phyloP scores from a whole-genome alignment of 2,888 invertebrate species.

The Digitonthophagus gazella region DNA sequence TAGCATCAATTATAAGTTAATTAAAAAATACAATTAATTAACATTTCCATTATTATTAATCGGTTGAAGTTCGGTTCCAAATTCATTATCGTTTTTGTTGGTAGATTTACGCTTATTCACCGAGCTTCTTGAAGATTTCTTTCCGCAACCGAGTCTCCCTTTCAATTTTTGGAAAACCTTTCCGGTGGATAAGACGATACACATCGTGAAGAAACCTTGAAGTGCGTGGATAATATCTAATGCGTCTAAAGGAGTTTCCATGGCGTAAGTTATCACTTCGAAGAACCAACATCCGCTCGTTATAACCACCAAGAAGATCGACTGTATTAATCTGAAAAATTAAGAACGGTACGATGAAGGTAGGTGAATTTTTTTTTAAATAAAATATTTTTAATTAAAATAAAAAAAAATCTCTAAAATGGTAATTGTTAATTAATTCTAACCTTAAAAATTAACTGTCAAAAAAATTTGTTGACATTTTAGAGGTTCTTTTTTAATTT shows the following conservation, averaged over 20 bases:
- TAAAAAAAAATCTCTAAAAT: no score
- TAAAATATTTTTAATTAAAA: no score
- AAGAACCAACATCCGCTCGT: conserved; percentile 50
- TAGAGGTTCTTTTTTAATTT: no score
- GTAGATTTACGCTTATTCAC: not conserved
- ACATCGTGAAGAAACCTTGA: conserved; percentile 47
- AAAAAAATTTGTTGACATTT: no score
- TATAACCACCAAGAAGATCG: conserved; percentile 47
- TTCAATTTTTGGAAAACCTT: conserved; percentile 27
- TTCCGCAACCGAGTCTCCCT: not conserved
- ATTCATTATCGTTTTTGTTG: not conserved
- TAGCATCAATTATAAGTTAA: no score
- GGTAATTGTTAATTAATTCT: no score
- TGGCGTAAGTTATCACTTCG: conserved; percentile 45
- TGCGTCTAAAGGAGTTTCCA: conserved; percentile 37
- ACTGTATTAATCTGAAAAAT: conserved; percentile 47
- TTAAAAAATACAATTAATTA: no score
- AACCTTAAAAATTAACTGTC: no score
- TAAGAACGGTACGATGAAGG: no score
- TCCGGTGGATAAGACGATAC: conserved; percentile 48
- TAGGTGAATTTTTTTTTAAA: no score
- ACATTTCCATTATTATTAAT: not conserved
- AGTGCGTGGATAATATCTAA: conserved; percentile 47
- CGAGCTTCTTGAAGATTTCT: not conserved
- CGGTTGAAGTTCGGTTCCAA: not conserved